Conservation (phyloP, 2,113 vertebrate species). For the Poeciliopsis prolifica region DNA sequence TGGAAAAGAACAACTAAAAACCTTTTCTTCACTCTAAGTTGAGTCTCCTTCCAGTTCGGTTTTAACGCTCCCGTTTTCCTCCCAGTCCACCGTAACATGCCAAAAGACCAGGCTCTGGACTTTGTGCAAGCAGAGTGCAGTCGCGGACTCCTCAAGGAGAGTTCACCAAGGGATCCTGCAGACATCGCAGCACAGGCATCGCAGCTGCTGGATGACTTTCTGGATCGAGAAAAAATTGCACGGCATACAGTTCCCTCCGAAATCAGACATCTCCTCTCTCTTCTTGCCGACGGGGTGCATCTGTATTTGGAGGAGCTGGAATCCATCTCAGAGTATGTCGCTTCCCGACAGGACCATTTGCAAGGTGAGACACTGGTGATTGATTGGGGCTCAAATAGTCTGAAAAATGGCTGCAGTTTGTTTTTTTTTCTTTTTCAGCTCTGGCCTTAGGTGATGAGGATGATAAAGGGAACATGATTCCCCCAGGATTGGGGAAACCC, state of each 20-base stretch:
- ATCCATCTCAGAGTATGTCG: constrained; percentile 69
- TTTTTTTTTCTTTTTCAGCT: not conserved
- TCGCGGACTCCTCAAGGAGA: constrained; percentile 65
- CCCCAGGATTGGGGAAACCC: constrained; percentile 65
- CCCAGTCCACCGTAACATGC: constrained; percentile 78
- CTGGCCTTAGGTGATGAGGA: constrained; percentile 50
- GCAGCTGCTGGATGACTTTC: constrained; percentile 79
- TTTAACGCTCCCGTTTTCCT: constrained; percentile 54
- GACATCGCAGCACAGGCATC: constrained; percentile 76
- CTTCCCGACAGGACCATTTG: constrained; percentile 72
- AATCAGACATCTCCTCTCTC: constrained; percentile 74
- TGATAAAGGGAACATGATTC: constrained; percentile 55
- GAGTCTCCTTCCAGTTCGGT: constrained; percentile 9
- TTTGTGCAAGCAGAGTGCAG: constrained; percentile 75
- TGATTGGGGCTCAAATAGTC: not conserved
- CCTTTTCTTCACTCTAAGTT: constrained; percentile 8
- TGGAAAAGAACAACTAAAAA: not conserved
- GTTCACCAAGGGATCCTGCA: constrained; percentile 64
- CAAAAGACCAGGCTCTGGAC: constrained; percentile 83
- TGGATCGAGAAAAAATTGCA: constrained; percentile 70
- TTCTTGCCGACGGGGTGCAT: constrained; percentile 77
- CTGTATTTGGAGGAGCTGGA: constrained; percentile 76
- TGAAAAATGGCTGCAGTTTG: not conserved
- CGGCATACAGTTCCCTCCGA: constrained; percentile 71
- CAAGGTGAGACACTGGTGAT: constrained; percentile 64